Evolutionary conservation across 2,113 vertebrate genomes (phyloP), one percentile per base, ranked within the genome.

Genomic region (Erythrocercus mccallii): DNA sequence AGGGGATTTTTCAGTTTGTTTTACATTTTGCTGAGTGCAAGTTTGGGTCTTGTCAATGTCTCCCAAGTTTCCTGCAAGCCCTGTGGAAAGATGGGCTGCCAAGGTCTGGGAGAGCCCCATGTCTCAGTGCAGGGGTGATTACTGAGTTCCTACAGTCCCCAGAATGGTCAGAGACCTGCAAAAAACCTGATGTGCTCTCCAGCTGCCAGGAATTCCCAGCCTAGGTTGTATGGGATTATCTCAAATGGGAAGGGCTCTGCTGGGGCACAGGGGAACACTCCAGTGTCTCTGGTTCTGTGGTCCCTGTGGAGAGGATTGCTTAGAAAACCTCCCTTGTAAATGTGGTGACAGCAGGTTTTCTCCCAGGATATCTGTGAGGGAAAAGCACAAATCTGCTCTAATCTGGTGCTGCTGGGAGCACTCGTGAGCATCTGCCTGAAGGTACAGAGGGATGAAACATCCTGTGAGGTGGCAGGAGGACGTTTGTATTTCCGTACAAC

Each of bases 251-350:
- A 86, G n/a, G 53, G 69, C 37, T 86, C 22, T 1, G 2, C 3
- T 40, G 33, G 58, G 18, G 42, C 25, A 42, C 33, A 66, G n/a
- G 51, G 56, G 61, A 35, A 6, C 0, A 0, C 15, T 19, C 25
- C 1, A 2, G 12, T n/a, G 1, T n/a, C 27, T 70, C 27, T 0
- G 0, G 2, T 19, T 44, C 28, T 33, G 38, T 42, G 10, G 3
- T 57, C 6, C 6, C 35, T 20, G 11, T 31, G 48, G 38, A 60
- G 35, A 28, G 7, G 17, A 37, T 10, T 69, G 24, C 25, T 73
- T 66, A 44, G 27, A 37, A 83, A 92, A 58, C 2, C 12, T 58
- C 51, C 4, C 9, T 2, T 47, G 33, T 12, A 35, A 58, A 78
- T 1, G 3, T 28, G 45, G 18, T 11, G 30, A 45, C 66, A 86